These are phyloP conservation scores for Brenthis daphne DNA, from an alignment of 2,888 invertebrate species.

Conservation along the genomic window DNA sequence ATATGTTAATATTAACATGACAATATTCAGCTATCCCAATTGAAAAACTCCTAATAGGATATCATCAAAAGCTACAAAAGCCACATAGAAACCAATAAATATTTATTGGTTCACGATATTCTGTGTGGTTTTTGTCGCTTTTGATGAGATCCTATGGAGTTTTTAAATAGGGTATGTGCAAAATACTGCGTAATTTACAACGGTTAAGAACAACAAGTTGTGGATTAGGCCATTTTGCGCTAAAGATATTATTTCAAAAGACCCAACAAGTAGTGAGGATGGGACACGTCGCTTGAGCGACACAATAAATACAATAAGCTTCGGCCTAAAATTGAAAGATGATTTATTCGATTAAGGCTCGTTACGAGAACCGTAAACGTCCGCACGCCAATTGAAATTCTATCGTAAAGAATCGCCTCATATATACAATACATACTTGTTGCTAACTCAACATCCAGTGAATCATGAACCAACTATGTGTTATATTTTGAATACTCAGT, in stretches of 20 bases:
- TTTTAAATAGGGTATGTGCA: too few species aligned
- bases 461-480: neutral
- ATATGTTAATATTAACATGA: too few species aligned
- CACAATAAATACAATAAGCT: slow-evolving; percentile 9
- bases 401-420: neutral
- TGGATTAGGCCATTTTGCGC: neutral
- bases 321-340: slow-evolving; percentile 25
- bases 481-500: neutral
- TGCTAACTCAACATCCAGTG: slow-evolving; percentile 2
- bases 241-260: neutral
- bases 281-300: neutral
- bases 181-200: too few species aligned
- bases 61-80: too few species aligned
- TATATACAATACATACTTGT: neutral
- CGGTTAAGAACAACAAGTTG: neutral
- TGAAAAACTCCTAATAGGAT: too few species aligned
- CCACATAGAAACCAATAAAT: too few species aligned
- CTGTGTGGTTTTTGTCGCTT: too few species aligned
- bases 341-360: slow-evolving; percentile 40
- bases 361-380: slow-evolving; percentile 27
- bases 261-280: neutral
- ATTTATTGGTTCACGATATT: too few species aligned
- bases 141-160: too few species aligned
- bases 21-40: too few species aligned
- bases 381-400: slow-evolving; percentile 27